These are phyloP conservation scores for Anthrax anthrax DNA, from an alignment of 2,888 invertebrate species.

Conservation along the genomic window DNA sequence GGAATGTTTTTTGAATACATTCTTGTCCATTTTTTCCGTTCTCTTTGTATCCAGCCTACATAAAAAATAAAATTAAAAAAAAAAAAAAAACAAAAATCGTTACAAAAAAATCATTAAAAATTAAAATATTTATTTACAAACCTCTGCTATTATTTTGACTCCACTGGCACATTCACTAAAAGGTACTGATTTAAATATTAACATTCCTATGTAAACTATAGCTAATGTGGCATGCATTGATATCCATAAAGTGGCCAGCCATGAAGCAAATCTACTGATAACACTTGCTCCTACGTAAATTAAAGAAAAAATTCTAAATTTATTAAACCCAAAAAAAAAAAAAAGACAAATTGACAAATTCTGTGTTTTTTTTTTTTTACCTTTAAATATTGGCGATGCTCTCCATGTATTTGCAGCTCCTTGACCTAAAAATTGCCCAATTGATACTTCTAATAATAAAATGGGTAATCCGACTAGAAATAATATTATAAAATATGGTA, in stretches of 20 bases:
- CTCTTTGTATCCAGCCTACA: slow-evolving; percentile 26
- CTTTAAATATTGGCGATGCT: slow-evolving; percentile 35
- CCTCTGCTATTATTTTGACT: slow-evolving; percentile 21
- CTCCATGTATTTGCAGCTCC: slow-evolving; percentile 35
- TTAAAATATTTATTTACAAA: background rate
- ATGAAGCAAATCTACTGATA: slow-evolving; percentile 32
- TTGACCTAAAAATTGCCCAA: slow-evolving; percentile 35
- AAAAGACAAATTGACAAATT: background rate
- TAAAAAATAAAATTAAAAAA: background rate
- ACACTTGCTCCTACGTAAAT: slow-evolving; percentile 27
- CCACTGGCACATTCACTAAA: slow-evolving; percentile 30
- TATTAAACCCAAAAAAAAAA: background rate
- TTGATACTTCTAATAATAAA: slow-evolving; percentile 32
- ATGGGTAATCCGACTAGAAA: slow-evolving; percentile 35
- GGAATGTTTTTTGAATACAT: slow-evolving; percentile 30
- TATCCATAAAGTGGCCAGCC: slow-evolving; percentile 32
- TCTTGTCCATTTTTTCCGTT: slow-evolving; percentile 28
- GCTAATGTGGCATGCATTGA: slow-evolving; percentile 32
- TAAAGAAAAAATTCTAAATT: background rate
- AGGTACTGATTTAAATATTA: slow-evolving; percentile 28
- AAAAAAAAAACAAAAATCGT: too few species aligned
- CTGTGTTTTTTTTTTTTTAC: slow-evolving; percentile 14
- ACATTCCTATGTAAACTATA: slow-evolving; percentile 30
- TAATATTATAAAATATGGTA: slow-evolving; percentile 31
- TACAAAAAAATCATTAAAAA: background rate